A percentile compares a stretch with the other conserved stretches of the same genome.
Evolutionary conservation across 2,113 vertebrate genomes (phyloP).

Genomic region (Emydocephalus ijimae): DNA sequence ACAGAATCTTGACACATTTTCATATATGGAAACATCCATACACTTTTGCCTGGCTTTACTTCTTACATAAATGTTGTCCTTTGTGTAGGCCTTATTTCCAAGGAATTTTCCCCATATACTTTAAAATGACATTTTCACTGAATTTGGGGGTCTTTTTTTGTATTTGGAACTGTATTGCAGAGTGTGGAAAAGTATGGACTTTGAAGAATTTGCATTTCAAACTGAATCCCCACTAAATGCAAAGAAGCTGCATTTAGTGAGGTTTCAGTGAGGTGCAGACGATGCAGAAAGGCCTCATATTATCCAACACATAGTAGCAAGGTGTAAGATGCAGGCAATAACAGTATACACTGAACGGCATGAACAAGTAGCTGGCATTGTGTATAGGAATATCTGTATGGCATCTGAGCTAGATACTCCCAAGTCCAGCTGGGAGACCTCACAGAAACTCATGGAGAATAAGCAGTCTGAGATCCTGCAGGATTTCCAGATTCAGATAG

Average conservation of each 20-base stretch:
- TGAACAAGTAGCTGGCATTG: not conserved
- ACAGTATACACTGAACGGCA: not conserved
- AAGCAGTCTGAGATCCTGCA: no score
- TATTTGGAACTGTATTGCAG: not conserved
- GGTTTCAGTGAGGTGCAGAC: not conserved
- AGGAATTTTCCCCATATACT: not conserved
- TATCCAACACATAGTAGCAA: not conserved
- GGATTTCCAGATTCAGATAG: not conserved
- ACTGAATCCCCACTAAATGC: not conserved
- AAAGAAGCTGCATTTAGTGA: not conserved
- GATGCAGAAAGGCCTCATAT: not conserved
- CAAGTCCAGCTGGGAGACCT: no score
- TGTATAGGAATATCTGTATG: not conserved
- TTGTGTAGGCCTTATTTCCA: not conserved
- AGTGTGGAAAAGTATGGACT: not conserved
- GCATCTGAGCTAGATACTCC: no score
- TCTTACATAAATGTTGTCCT: not conserved
- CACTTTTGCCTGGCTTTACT: not conserved
- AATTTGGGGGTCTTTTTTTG: not conserved
- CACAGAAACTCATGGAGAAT: not conserved
- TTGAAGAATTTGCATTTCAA: not conserved
- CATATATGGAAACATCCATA: not conserved
- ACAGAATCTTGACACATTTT: not conserved
- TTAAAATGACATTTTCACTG: not conserved
- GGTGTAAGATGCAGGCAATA: not conserved